These are phyloP conservation scores for Excalfactoria chinensis DNA, from an alignment of 2,113 vertebrate genomes.

Conservation along the genomic window DNA sequence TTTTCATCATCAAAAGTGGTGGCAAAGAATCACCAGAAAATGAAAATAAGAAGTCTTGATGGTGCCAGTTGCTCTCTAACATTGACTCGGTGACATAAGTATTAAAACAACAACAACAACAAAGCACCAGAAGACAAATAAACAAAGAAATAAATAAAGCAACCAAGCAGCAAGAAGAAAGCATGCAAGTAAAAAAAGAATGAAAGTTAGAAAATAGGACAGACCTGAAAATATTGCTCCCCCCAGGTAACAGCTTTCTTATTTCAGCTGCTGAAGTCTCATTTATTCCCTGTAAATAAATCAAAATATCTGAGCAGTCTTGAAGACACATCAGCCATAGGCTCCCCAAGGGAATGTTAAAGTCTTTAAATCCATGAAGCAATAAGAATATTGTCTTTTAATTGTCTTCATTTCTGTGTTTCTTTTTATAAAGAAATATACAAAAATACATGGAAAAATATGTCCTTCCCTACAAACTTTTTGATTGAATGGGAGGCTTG, in stretches of 20 bases:
- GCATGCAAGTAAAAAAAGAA: neutral
- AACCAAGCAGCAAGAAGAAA: neutral
- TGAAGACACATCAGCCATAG: neutral
- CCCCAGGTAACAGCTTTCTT: neutral
- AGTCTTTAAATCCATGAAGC: neutral
- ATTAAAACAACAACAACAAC: neutral
- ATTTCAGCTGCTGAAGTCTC: neutral
- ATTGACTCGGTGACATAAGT: neutral
- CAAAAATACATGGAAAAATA: neutral
- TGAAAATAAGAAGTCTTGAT: neutral
- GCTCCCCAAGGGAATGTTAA: neutral
- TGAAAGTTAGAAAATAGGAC: neutral
- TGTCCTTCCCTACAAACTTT: neutral
- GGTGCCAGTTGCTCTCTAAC: neutral
- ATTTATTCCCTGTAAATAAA: slow-evolving; percentile 37
- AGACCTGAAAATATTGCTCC: neutral
- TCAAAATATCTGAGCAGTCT: neutral
- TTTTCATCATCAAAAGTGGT: neutral
- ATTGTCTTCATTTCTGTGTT: neutral
- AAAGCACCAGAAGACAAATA: neutral
- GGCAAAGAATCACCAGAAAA: neutral
- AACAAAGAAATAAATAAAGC: neutral
- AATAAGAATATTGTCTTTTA: neutral
- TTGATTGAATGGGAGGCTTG: neutral
- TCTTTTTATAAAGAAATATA: neutral